Base-by-base conservation (phyloP, 2,888 invertebrate species). In the Falcaria lacertinaria region DNA sequence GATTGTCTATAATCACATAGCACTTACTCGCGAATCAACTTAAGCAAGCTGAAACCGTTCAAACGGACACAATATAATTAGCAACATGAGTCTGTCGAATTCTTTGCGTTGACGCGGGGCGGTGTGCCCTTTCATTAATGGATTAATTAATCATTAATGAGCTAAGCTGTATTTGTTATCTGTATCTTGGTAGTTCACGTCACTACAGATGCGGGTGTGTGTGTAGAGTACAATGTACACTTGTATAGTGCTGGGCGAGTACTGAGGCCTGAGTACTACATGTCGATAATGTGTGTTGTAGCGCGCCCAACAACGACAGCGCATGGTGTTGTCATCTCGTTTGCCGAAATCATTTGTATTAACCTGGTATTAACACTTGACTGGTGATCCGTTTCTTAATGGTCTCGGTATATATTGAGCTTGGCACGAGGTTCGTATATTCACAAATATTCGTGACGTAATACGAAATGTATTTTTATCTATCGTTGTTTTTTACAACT, bases 261-360 rank as follows among this genome's bases (percentile, higher is more conserved):
- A 2, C 42, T 44, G 50, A 37, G 50, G 51, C 56, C 51, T 54
- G 60, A 56, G 53, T 54, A 62, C n/a, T n/a, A n/a, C n/a, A n/a
- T n/a, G n/a, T n/a, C n/a, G 52, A 52, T 48, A 46, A 25, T 44
- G 41, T 38, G 42, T 36, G 36, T 41, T 42, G 37, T 42, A 34
- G 34, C 36, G 33, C 35, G 42, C 36, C 15, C 28, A 11, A n/a
- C 33, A 17, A 13, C 13, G 17, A 11, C 35, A 3, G 35, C 16
- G 11, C 19, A 16, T 1, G 11, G 1, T 35, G 35, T 17, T 14
- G 22, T 37, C 37, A 22, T 25, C 3, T 37, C 14, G 14, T 19
- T 14, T 1, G 15, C 15, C 4, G 15, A 22, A 22, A 22, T 22
- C 22, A 22, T 36, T 36, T 4, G n/a, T 13, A 17, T 0, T 19